phyloP scores from a whole-genome alignment of 2,888 invertebrate species.

The Anthrax anthrax region DNA sequence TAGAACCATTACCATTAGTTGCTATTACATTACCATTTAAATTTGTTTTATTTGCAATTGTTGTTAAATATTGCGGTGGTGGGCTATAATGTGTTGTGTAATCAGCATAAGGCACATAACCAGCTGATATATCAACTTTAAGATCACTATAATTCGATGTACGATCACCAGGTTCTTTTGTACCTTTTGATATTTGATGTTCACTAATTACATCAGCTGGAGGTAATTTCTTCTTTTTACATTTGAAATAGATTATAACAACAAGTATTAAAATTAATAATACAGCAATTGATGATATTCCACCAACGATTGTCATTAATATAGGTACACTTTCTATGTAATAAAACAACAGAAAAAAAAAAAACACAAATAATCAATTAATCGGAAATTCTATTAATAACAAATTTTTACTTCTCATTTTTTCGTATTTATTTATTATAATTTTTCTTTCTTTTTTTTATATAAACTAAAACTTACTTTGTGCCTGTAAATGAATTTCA shows the following conservation, averaged over 20 bases:
- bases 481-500: conserved; percentile 70
- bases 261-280: conserved; percentile 69
- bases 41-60: conserved; percentile 13
- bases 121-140: conserved; percentile 73
- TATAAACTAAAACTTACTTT: conserved; percentile 52
- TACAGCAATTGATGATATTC: conserved; percentile 63
- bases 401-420: neutral
- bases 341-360: neutral
- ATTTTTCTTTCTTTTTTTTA: too few species aligned
- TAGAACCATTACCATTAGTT: neutral
- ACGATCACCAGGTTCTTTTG: conserved; percentile 43
- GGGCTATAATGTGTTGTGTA: conserved; percentile 82
- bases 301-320: conserved; percentile 68
- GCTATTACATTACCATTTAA: conserved; percentile 1
- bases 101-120: conserved; percentile 61
- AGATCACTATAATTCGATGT: conserved; percentile 87
- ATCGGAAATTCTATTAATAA: neutral
- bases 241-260: conserved; percentile 62
- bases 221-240: conserved; percentile 30
- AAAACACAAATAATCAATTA: neutral
- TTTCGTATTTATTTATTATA: neutral
- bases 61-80: conserved; percentile 40
- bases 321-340: conserved; percentile 60
- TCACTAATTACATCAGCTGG: conserved; percentile 35
- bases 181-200: conserved; percentile 29